These are phyloP conservation scores for Pogonomyrmex barbatus DNA, from an alignment of 1,140 invertebrate species.

Conservation along the genomic window DNA sequence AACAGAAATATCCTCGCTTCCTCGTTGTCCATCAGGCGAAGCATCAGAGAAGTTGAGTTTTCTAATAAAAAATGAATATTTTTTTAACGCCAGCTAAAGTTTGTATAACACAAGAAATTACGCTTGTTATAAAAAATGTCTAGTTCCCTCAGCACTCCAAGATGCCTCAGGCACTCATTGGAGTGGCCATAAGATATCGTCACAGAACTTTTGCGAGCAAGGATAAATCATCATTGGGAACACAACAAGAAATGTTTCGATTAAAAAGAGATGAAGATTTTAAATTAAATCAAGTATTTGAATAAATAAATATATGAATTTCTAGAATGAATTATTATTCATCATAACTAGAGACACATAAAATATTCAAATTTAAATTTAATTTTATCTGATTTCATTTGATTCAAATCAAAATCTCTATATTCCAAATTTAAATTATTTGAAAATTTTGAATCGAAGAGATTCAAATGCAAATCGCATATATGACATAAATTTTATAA, in stretches of 20 bases:
- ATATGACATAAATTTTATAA: no score
- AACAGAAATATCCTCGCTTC: slow-evolving; percentile 77
- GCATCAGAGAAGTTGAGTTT: slow-evolving; percentile 82
- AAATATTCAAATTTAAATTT: no score
- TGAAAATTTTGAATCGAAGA: no score
- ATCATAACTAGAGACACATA: no score
- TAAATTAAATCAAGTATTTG: neutral
- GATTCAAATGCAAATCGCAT: no score
- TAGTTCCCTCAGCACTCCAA: slow-evolving; percentile 80
- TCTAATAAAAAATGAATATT: slow-evolving; percentile 64
- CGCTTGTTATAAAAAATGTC: neutral
- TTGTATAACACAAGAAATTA: neutral
- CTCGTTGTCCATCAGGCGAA: slow-evolving; percentile 80
- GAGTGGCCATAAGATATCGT: slow-evolving; percentile 37
- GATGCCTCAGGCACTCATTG: slow-evolving; percentile 74
- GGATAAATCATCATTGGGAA: slow-evolving; percentile 40
- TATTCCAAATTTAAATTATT: no score
- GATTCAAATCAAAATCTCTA: no score
- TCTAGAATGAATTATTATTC: no score
- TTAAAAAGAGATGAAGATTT: neutral
- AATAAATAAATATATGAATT: no score
- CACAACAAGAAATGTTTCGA: neutral
- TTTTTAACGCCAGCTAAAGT: neutral
- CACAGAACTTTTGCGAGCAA: slow-evolving; percentile 40
- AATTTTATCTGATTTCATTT: no score